Evolutionary conservation across 2,888 invertebrate genomes (phyloP), one percentile per base, ranked within the genome.

Genomic region (Oxyteleia sp.): DNA sequence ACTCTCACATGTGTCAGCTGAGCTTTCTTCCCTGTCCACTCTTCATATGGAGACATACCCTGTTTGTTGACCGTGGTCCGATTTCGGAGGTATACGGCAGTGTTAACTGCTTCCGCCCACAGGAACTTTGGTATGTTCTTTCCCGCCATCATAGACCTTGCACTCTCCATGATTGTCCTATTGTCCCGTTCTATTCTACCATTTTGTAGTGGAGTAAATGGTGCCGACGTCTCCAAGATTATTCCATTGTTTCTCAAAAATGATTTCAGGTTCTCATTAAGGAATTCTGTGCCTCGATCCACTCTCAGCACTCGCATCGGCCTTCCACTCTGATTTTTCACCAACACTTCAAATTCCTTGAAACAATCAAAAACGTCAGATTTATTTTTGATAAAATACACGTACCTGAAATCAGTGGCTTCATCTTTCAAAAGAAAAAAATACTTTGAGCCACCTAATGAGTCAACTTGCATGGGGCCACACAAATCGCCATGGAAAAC

Each of bases 341-440:
- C 16, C 13, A 63, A 1, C 1, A n/a, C 10, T 8, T 72, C 68
- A 13, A 72, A 83, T 4, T 43, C 53, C 15, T 49, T 16, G 15
- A 66, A 81, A 0, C 29, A 59, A 0, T 74, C 74, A n/a, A 38
- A 66, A 2, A 68, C 63, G 32, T 79, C 69, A 0, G 29, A 29
- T 51, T 74, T 82, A n/a, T 85, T 69, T 49, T 83, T 84, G 10
- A 87, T 23, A 38, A 87, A 87, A 71, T 76, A 86, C 5, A 88
- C 82, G 4, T 43, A 11, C 0, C 78, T 10, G 15, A 55, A 87
- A 8, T 71, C 68, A 4, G 86, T 71, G 23, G 55, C 76, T 16
- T 85, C 85, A 61, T 87, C 85, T 20, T 82, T 84, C 29, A 88
- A 87, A 3, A 68, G 45, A 4, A 85, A 35, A 41, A 82, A 86